Percentiles rank a stretch among this genome's conserved stretches.
phyloP scores from a whole-genome alignment of 53 echinoderm and acorn worm genomes.

The Apostichopus leukothele region DNA sequence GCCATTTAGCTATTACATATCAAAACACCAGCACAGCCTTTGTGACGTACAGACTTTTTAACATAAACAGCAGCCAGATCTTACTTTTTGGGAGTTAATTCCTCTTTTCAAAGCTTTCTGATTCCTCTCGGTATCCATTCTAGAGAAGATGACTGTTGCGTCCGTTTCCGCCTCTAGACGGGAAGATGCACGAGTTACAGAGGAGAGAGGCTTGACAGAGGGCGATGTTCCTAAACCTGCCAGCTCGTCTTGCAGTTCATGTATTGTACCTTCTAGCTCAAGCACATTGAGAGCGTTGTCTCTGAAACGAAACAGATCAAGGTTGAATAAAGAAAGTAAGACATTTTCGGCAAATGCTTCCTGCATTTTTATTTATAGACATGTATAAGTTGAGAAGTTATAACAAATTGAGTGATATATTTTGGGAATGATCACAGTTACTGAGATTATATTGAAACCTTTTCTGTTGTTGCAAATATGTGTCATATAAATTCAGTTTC shows the following conservation, averaged over 20 bases:
- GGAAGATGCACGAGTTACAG: conserved; percentile 57
- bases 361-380: too few species aligned
- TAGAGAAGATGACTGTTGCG: conserved; percentile 82
- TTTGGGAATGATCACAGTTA: too few species aligned
- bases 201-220: conserved; percentile 60
- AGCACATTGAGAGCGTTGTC: conserved; percentile 88
- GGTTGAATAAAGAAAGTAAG: not conserved
- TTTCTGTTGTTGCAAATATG: too few species aligned
- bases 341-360: too few species aligned
- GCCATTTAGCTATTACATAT: too few species aligned
- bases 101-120: conserved; percentile 89
- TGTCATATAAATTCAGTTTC: too few species aligned
- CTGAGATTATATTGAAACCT: too few species aligned
- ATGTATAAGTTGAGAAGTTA: too few species aligned
- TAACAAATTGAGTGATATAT: too few species aligned
- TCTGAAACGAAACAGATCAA: conserved; percentile 30
- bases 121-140: conserved; percentile 88
- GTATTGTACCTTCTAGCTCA: conserved; percentile 88
- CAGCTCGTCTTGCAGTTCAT: conserved; percentile 84
- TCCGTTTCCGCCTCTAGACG: conserved; percentile 58
- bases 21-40: too few species aligned
- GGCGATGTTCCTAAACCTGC: conserved; percentile 71
- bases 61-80: not conserved
- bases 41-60: not conserved
- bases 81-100: conserved; percentile 81